These are phyloP conservation scores for Enteromius fasciolatus DNA, from an alignment of 2,797 vertebrate species.

Conservation along the genomic window DNA sequence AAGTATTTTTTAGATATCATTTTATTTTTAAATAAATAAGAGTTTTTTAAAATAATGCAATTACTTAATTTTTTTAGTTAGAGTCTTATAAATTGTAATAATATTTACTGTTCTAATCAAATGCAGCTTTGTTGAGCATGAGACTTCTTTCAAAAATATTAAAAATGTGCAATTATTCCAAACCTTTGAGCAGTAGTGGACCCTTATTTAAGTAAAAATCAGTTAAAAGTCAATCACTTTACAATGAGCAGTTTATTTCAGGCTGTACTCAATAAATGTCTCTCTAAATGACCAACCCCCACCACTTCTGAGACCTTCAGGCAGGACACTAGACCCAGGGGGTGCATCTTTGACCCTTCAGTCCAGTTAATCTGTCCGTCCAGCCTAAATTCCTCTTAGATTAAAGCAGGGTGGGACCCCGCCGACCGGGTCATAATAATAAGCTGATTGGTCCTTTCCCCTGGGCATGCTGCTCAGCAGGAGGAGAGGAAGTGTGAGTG, in stretches of 20 bases:
- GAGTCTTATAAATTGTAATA: background rate
- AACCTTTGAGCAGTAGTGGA: background rate
- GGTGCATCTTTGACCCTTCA: slow-evolving; percentile 49
- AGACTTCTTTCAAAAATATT: background rate
- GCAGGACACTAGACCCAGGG: slow-evolving; percentile 35
- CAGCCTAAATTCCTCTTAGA: slow-evolving; percentile 48
- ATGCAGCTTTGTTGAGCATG: background rate
- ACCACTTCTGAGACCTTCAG: slow-evolving; percentile 11
- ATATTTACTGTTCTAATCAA: background rate
- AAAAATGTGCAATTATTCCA: background rate
- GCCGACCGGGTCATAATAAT: slow-evolving; percentile 31
- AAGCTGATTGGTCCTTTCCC: slow-evolving; percentile 52
- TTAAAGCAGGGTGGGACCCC: slow-evolving; percentile 58
- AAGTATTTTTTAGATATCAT: background rate
- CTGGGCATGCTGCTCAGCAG: slow-evolving; percentile 37
- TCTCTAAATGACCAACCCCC: slow-evolving; percentile 19
- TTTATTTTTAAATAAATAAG: background rate
- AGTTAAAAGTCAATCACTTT: slow-evolving; percentile 4
- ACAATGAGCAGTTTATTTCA: slow-evolving; percentile 15
- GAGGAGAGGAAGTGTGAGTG: slow-evolving; percentile 51
- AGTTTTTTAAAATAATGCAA: background rate
- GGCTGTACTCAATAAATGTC: slow-evolving; percentile 10
- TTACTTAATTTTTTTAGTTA: too few relatives aligned
- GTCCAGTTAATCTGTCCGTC: slow-evolving; percentile 47
- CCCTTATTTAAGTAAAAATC: background rate